Percentiles rank a stretch among this genome's conserved stretches.
These are phyloP conservation scores for Laspeyria flexula DNA, from an alignment of 2,888 invertebrate genomes.

Conservation along the genomic window DNA sequence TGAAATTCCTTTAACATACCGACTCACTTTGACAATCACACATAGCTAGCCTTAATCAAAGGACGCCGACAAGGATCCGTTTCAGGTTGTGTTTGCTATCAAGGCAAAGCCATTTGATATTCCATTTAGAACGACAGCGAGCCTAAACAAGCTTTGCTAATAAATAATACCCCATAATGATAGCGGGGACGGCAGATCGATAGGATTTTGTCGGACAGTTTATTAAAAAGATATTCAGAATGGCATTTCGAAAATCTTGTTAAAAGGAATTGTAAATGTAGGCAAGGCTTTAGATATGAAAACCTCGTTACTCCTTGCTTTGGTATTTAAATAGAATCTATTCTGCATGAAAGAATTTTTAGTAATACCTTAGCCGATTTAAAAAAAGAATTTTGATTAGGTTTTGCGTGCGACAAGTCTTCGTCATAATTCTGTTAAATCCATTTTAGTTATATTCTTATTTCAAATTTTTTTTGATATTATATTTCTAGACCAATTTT, in stretches of 20 bases:
- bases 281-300: neutral
- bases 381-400: neutral
- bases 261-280: neutral
- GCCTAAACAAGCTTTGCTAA: slow-evolving; percentile 25
- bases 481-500: no score
- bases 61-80: slow-evolving; percentile 13
- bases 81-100: slow-evolving; percentile 29
- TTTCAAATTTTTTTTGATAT: no score
- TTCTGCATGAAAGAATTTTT: neutral
- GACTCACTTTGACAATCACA: neutral
- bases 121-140: slow-evolving; percentile 42
- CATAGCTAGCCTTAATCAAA: neutral
- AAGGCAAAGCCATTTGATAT: slow-evolving; percentile 43
- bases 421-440: no score
- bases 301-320: neutral
- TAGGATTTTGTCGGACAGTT: slow-evolving; percentile 13
- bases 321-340: neutral
- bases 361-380: neutral
- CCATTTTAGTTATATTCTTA: no score
- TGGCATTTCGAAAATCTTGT: neutral
- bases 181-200: slow-evolving; percentile 10
- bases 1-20: no score
- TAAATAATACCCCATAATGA: slow-evolving; percentile 47
- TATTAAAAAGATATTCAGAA: slow-evolving; percentile 6
- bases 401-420: neutral